Base-by-base conservation (phyloP, 1,140 invertebrate genomes). In the Drosophila kikkawai region DNA sequence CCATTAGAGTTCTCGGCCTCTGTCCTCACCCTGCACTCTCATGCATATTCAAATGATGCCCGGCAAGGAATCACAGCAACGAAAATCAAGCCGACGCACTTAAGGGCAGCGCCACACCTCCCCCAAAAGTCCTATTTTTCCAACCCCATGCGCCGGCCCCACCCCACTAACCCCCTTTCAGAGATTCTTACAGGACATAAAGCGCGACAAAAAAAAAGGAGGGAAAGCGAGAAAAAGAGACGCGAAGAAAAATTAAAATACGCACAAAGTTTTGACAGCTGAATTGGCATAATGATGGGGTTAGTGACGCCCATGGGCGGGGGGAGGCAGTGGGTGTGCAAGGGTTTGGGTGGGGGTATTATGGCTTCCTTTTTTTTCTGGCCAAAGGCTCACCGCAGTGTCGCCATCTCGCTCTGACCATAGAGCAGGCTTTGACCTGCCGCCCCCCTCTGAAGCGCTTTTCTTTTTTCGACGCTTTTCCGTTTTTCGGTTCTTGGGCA, bases 241-340 rank as follows among this genome's bases (percentile, higher is more conserved):
- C 70, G 73, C 73, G 66, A 70, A 84, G 80, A 84, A 88, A 83
- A 83, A 87, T 80, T 83, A 87, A 87, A 87, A 88, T 87, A 90
- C 84, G 85, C 85, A 88, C 80, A 88, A 88, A 88, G 84, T 88
- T 88, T 88, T 88, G 85, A 88, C 85, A 90, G 85, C 85, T 84
- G 85, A 88, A 88, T 88, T 88, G 84, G 84, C 84, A 88, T 88
- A 88, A 88, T 88, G 85, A 88, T 88, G 84, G 84, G 84, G 84
- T 88, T 88, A 88, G 77, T 84, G 70, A 71, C 80, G 77, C 64
- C 51, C 37, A 39, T 12, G 39, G 32, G 17, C 15, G 48, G 41
- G 37, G 39, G 45, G 45, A 9, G 5, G 22, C 56, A 0, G 29
- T 44, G 39, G 36, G 34, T 4, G 13, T 32, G 42, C 0, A 7